A percentile compares a stretch with the other conserved stretches of the same genome.
Evolutionary conservation across 2,888 invertebrate species (phyloP).

Genomic region (Nomada hirtipes): DNA sequence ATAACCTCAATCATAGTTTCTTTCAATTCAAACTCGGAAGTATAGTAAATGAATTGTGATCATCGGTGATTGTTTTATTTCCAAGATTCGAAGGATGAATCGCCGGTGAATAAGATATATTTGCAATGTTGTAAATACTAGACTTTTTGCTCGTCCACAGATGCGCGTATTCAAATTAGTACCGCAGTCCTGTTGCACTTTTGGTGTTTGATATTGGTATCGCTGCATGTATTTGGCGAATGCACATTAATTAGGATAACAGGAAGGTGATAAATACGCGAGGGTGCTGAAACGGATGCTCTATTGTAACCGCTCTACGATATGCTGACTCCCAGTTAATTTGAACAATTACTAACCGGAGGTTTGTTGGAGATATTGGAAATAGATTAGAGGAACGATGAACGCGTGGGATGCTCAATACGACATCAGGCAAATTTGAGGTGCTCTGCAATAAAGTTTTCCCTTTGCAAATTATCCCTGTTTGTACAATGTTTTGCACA

Average conservation of each 20-base stretch:
- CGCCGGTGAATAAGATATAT: too few species aligned
- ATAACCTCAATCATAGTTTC: too few species aligned
- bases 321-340: constrained; percentile 9
- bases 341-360: constrained; percentile 15
- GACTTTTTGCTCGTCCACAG: too few species aligned
- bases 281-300: background rate
- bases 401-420: background rate
- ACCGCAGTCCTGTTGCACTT: background rate
- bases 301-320: background rate
- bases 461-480: background rate
- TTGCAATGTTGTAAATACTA: too few species aligned
- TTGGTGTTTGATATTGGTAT: background rate
- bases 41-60: too few species aligned
- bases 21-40: too few species aligned
- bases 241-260: constrained; percentile 8
- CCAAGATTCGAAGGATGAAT: too few species aligned
- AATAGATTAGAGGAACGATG: constrained; percentile 11
- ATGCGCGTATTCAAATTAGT: background rate
- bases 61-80: too few species aligned
- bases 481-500: too few species aligned
- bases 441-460: background rate
- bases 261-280: background rate
- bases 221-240: background rate
- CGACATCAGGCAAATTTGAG: background rate
- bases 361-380: constrained; percentile 10